phyloP scores from a whole-genome alignment of 2,113 vertebrate species.

The Pseudopipra pipra region DNA sequence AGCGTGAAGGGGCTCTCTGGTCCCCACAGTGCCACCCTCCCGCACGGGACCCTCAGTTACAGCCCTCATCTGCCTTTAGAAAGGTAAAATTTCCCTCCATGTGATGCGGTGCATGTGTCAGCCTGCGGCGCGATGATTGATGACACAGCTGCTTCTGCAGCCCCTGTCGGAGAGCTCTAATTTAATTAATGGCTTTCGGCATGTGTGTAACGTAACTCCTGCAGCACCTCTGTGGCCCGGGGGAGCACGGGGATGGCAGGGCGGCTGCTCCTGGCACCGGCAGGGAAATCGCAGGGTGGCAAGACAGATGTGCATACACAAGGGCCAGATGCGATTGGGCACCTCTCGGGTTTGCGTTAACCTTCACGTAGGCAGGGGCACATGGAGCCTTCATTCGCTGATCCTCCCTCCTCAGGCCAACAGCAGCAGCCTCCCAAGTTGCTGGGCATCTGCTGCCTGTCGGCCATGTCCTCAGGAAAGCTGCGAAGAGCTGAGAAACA shows the following conservation, averaged over 20 bases:
- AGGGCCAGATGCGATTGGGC: not conserved
- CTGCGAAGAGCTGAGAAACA: not conserved
- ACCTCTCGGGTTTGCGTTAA: not conserved
- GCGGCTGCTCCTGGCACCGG: not conserved
- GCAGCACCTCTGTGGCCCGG: not conserved
- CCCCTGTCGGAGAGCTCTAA: slow-evolving; percentile 30
- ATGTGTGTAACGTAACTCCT: slow-evolving; percentile 26
- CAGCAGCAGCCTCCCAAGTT: not conserved
- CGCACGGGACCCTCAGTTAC: rapidly evolving
- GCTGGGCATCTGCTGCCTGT: not conserved
- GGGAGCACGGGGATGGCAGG: not conserved
- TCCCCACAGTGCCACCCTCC: not conserved
- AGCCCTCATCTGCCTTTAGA: not conserved
- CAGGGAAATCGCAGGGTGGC: not conserved
- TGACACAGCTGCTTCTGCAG: slow-evolving; percentile 39
- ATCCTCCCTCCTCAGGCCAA: rapidly evolving
- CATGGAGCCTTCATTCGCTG: rapidly evolving
- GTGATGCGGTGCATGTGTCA: not conserved
- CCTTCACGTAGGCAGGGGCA: not conserved
- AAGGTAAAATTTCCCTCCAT: not conserved
- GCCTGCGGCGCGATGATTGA: slow-evolving; percentile 50
- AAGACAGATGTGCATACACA: not conserved
- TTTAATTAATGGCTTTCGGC: slow-evolving; percentile 67
- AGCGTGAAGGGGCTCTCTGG: rapidly evolving
- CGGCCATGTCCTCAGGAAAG: not conserved